phyloP scores from a whole-genome alignment of 2,113 vertebrate species.

The Bos javanicus region DNA sequence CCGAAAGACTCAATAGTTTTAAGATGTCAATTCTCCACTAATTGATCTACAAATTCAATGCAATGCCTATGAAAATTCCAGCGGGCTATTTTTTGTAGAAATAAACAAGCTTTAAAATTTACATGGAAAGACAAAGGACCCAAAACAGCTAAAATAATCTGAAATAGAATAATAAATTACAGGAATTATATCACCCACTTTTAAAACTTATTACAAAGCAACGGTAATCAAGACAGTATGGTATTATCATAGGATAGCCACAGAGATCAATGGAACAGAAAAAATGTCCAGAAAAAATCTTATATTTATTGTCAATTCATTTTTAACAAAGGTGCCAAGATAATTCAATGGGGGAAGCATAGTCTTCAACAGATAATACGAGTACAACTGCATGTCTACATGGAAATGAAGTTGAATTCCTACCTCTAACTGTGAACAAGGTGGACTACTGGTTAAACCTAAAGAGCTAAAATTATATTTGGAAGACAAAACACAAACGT shows the following conservation, averaged over 20 bases:
- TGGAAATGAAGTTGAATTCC: not conserved
- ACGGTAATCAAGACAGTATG: not conserved
- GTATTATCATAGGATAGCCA: not conserved
- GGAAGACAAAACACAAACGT: not conserved
- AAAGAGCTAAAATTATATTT: not conserved
- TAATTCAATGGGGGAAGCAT: not conserved
- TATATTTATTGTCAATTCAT: not conserved
- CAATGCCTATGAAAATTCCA: not conserved
- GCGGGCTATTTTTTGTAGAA: not conserved
- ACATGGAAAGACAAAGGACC: not conserved
- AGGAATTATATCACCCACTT: not conserved
- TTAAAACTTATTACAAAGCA: not conserved
- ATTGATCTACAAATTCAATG: not conserved
- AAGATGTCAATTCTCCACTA: not conserved
- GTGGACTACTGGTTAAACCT: not conserved
- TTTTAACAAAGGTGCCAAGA: slow-evolving; percentile 1
- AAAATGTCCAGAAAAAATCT: not conserved
- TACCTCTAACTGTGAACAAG: not conserved
- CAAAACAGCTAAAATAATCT: not conserved
- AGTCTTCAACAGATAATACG: not conserved
- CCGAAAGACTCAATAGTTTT: not conserved
- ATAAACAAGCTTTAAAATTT: slow-evolving; percentile 5
- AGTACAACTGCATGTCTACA: not conserved
- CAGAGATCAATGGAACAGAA: not conserved
- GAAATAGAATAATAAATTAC: slow-evolving; percentile 19